Conservation (phyloP, 2,797 vertebrate species). For the Hypotaenidia philippensis region DNA sequence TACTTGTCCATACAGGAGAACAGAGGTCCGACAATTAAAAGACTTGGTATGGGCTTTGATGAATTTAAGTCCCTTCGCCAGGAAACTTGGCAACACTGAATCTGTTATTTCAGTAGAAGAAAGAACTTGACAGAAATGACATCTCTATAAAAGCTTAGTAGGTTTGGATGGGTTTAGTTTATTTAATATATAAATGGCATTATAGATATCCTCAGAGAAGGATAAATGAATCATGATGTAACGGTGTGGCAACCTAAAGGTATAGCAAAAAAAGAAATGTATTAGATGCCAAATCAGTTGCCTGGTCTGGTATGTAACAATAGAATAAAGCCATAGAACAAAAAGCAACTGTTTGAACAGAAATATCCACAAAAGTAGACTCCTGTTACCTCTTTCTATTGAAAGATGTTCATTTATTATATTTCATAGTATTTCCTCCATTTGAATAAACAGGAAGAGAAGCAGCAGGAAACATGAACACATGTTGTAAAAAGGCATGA, state of each 20-base stretch:
- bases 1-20: neutral
- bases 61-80: slow-evolving; percentile 16
- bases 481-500: neutral
- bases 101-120: neutral
- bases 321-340: neutral
- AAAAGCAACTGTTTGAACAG: neutral
- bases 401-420: neutral
- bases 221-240: neutral
- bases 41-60: neutral
- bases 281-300: neutral
- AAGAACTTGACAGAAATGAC: neutral
- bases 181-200: neutral
- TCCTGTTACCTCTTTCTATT: neutral
- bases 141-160: neutral
- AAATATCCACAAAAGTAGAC: neutral
- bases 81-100: neutral
- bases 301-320: neutral
- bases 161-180: neutral
- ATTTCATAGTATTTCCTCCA: neutral
- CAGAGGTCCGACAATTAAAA: neutral
- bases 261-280: neutral
- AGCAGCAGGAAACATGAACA: neutral
- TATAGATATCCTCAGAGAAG: neutral
- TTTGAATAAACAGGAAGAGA: neutral
- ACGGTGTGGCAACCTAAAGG: neutral